These are phyloP conservation scores for Parnassius orleans DNA, from an alignment of 2,888 invertebrate genomes.

Conservation along the genomic window DNA sequence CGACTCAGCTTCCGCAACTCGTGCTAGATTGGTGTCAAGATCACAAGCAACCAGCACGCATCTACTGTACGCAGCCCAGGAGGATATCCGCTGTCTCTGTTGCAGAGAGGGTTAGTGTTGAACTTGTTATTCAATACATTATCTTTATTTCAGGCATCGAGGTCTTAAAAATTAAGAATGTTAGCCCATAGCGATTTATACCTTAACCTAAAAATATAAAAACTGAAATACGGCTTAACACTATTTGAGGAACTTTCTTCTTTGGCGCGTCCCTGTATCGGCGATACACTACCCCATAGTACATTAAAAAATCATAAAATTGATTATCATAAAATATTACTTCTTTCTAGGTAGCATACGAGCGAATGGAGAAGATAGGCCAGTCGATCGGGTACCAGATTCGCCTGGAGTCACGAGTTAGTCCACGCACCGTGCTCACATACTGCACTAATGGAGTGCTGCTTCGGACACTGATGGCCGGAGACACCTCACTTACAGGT, in stretches of 20 bases:
- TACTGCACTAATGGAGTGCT: constrained; percentile 97
- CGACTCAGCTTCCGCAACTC: constrained; percentile 97
- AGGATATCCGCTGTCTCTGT: constrained; percentile 94
- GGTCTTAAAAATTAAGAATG: too few species aligned
- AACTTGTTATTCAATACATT: not conserved
- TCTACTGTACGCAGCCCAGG: constrained; percentile 96
- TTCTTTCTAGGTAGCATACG: constrained; percentile 78
- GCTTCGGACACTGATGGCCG: constrained; percentile 92
- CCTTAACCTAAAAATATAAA: too few species aligned
- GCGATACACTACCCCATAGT: too few species aligned
- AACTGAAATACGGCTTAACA: too few species aligned
- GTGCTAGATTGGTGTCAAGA: constrained; percentile 88
- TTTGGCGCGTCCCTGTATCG: too few species aligned
- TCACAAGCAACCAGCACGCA: constrained; percentile 85
- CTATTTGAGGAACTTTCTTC: too few species aligned
- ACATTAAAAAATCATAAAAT: too few species aligned
- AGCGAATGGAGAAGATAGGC: constrained; percentile 85
- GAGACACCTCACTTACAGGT: constrained; percentile 83
- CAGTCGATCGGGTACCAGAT: constrained; percentile 94
- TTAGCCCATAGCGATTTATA: too few species aligned
- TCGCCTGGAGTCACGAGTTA: constrained; percentile 91
- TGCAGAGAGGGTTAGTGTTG: constrained; percentile 86
- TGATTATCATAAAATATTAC: not conserved
- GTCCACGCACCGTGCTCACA: constrained; percentile 89
- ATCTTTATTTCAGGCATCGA: not conserved